Evolutionary conservation across 2,113 vertebrate genomes (phyloP).

Genomic region (Cynoglossus semilaevis): DNA sequence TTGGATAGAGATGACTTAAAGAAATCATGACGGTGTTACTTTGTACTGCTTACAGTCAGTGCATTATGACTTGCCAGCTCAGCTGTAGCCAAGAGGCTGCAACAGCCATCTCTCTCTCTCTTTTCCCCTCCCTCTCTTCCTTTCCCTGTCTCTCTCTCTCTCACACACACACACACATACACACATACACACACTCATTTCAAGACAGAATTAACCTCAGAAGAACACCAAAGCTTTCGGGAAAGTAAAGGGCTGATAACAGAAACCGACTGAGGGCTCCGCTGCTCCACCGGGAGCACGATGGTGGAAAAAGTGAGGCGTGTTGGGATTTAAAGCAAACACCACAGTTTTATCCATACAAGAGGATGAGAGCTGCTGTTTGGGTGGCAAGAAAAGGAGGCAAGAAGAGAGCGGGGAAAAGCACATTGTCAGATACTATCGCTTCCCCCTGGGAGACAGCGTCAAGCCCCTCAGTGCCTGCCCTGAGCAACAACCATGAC

Average conservation of each 20-base stretch:
- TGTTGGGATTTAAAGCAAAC: conserved; percentile 25
- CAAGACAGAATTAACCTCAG: conserved; percentile 43
- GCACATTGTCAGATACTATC: conserved; percentile 71
- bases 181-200: conserved; percentile 20
- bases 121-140: too few relatives aligned
- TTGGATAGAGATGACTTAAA: neutral
- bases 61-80: conserved; percentile 6
- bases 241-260: conserved; percentile 16
- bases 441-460: conserved; percentile 42
- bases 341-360: conserved; percentile 29
- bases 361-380: conserved; percentile 4
- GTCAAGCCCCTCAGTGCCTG: conserved; percentile 54
- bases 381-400: conserved; percentile 5
- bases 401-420: conserved; percentile 42
- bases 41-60: conserved; percentile 2
- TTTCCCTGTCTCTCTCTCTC: too few relatives aligned
- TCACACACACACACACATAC: neutral
- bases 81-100: conserved; percentile 3
- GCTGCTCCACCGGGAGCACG: conserved; percentile 19
- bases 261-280: conserved; percentile 22
- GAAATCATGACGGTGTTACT: neutral
- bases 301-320: conserved; percentile 12
- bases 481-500: conserved; percentile 43
- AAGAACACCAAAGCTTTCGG: conserved; percentile 18
- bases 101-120: too few relatives aligned